A percentile compares a stretch with the other conserved stretches of the same genome.
Conservation (phyloP, 2,113 vertebrate species). For the Colistium nudipinnis region DNA sequence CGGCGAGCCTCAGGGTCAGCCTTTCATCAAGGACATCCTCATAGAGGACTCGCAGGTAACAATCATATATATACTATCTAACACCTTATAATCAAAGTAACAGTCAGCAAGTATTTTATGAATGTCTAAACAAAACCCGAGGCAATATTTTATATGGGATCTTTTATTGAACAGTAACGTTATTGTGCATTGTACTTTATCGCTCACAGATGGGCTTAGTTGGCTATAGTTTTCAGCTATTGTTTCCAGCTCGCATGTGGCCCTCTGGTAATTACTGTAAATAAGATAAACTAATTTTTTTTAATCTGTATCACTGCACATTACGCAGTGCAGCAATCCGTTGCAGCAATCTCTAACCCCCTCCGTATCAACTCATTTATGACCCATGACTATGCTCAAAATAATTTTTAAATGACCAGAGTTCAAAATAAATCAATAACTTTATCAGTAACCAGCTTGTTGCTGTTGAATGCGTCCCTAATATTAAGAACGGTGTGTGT, state of each 20-base stretch:
- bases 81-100: neutral
- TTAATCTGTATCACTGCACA: neutral
- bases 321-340: neutral
- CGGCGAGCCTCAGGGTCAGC: constrained; percentile 90
- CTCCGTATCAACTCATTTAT: neutral
- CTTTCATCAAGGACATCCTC: constrained; percentile 94
- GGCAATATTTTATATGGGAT: no score
- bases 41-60: constrained; percentile 94
- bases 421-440: neutral
- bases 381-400: neutral
- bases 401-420: neutral
- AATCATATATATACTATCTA: neutral
- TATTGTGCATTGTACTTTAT: neutral
- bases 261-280: neutral
- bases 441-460: no score
- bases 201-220: neutral
- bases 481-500: constrained; percentile 61
- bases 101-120: neutral
- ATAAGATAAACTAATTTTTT: neutral
- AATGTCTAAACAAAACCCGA: neutral
- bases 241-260: neutral
- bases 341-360: no score
- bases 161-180: neutral
- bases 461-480: neutral
- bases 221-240: neutral